Percentiles rank a stretch among this genome's conserved stretches.
These are phyloP conservation scores for Dicrostonyx torquatus DNA, from an alignment of 2,797 vertebrate genomes.

Conservation along the genomic window DNA sequence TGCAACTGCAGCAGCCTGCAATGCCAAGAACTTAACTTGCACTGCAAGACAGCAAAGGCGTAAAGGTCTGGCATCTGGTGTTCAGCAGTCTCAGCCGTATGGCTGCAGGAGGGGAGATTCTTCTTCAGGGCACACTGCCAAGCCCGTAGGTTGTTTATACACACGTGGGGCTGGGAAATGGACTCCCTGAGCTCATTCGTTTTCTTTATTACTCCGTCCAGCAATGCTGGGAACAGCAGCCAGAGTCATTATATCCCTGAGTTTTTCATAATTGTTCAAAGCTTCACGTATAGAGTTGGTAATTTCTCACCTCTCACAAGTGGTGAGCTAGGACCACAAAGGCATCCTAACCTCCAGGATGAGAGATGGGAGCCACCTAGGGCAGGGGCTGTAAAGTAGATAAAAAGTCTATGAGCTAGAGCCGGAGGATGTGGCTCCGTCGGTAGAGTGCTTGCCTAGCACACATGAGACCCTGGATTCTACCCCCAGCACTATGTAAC, in stretches of 20 bases:
- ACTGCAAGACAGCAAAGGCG: background rate
- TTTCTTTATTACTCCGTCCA: background rate
- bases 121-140: background rate
- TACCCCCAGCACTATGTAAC: background rate
- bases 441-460: background rate
- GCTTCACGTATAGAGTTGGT: background rate
- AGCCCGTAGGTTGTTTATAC: background rate
- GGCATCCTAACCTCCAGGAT: background rate
- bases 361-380: background rate
- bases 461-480: background rate
- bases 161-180: background rate
- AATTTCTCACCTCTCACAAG: background rate
- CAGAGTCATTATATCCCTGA: background rate
- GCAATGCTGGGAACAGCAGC: slow-evolving; percentile 14
- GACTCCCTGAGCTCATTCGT: slow-evolving; percentile 24
- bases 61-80: background rate
- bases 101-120: background rate
- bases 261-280: background rate
- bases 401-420: background rate
- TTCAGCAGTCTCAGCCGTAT: background rate
- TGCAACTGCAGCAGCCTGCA: background rate
- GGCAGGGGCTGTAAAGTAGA: background rate
- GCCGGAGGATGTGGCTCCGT: background rate
- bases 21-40: background rate
- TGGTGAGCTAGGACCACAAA: background rate